These are phyloP conservation scores for Poeciliopsis retropinna DNA, from an alignment of 2,113 vertebrate genomes.

Conservation along the genomic window DNA sequence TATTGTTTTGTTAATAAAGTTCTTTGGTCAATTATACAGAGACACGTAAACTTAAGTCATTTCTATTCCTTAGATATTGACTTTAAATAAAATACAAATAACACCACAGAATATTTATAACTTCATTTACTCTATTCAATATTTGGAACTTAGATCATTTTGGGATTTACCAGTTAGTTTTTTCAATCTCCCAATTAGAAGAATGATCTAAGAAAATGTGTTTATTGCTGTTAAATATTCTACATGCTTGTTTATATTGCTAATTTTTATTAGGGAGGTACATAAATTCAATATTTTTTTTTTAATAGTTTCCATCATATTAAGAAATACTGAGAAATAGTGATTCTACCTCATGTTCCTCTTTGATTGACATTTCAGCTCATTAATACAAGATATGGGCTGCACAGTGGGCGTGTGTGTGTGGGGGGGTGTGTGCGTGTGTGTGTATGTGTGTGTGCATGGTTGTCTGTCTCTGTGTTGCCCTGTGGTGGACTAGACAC, in stretches of 20 bases:
- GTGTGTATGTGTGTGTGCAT: too few species aligned
- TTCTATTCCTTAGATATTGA: constrained; percentile 50
- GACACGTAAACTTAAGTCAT: constrained; percentile 46
- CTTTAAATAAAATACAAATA: constrained; percentile 19
- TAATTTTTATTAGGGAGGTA: neutral
- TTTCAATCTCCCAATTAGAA: neutral
- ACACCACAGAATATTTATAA: constrained; percentile 19
- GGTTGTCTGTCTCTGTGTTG: too few species aligned
- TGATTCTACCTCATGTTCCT: neutral
- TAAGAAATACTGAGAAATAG: too few species aligned
- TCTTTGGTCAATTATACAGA: constrained; percentile 28
- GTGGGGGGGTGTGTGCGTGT: too few species aligned
- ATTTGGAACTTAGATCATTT: constrained; percentile 22
- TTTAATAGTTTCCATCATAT: too few species aligned
- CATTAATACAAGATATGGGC: too few species aligned
- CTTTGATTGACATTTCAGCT: neutral
- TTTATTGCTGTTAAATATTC: neutral
- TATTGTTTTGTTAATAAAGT: constrained; percentile 38
- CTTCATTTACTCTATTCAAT: neutral
- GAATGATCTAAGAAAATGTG: too few species aligned
- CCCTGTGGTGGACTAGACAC: too few species aligned
- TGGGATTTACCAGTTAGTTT: neutral
- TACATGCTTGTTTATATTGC: neutral
- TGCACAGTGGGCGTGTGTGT: too few species aligned
- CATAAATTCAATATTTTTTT: too few species aligned